Conservation (phyloP, 2,888 invertebrate species). For the Phasia obesa region DNA sequence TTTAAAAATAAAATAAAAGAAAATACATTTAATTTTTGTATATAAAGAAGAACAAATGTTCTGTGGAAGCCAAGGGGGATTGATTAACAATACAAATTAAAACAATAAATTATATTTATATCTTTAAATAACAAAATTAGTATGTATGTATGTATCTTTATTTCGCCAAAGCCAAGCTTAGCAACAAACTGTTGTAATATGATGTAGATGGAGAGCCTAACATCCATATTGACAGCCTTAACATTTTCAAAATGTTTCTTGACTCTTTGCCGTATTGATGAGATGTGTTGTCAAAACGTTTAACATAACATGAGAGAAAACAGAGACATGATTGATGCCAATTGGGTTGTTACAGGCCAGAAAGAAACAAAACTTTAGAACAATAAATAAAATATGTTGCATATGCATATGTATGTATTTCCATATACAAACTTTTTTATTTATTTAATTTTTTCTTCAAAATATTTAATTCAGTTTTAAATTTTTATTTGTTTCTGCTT, state of each 20-base stretch:
- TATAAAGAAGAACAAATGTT: slow-evolving; percentile 66
- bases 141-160: no score
- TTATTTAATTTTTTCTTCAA: no score
- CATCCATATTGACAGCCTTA: background rate
- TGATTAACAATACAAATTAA: slow-evolving; percentile 57
- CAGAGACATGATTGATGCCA: no score
- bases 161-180: slow-evolving; percentile 62
- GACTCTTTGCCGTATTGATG: background rate
- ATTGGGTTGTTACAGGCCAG: background rate
- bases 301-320: no score
- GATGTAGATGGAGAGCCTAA: slow-evolving; percentile 2
- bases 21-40: slow-evolving; percentile 27
- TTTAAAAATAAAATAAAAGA: background rate
- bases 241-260: slow-evolving; percentile 34
- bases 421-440: no score
- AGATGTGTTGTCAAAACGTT: no score
- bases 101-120: slow-evolving; percentile 62
- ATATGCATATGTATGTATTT: no score
- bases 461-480: slow-evolving; percentile 12
- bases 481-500: background rate
- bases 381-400: slow-evolving; percentile 10
- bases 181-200: slow-evolving; percentile 41
- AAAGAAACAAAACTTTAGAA: background rate
- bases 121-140: slow-evolving; percentile 52
- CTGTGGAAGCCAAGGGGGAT: slow-evolving; percentile 69